Evolutionary conservation across 1,140 invertebrate species (phyloP), one percentile per base, ranked within the genome.

Genomic region (Drosophila prosaltans): DNA sequence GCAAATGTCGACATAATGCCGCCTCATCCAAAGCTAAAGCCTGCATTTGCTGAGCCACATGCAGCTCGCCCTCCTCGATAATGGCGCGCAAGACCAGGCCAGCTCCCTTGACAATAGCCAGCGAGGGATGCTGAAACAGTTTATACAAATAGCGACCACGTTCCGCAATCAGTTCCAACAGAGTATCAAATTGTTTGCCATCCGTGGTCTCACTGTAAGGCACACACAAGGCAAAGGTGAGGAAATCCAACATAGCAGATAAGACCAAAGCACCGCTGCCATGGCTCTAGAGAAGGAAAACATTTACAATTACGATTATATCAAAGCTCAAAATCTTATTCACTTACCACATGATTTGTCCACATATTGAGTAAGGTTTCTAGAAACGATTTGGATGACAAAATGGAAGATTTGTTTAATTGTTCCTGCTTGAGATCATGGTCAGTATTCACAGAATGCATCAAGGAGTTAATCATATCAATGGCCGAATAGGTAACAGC

Each of bases 121-220:
- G 94, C 1, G 98, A 99, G 8, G 98, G 98, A 94, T 99, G 98
- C 94, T 98, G 98, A 93, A 99, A 99, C 9, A 99, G 93, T 92
- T 97, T 96, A 92, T 99, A 99, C 1, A 99, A 93, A 57, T 96
- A 95, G 72, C 98, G 94, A 21, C 98, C 99, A 80, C 97, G 95
- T 43, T 95, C 94, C 1, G 98, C 97, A 1, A 99, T 98, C 95
- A 99, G 95, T 93, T 98, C 97, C 39, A 99, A 93, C 39, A 99
- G 93, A 69, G 95, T 96, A 92, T 99, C 99, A 93, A 99, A 99
- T 91, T 99, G 97, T 85, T 97, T 97, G 21, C 98, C 98, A 91
- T 99, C 98, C 0, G 99, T 99, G 36, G 99, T 99, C 94, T 99
- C 99, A 92, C 97, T 98, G 93, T 99, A 99, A 24, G 99, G 99